phyloP scores from a whole-genome alignment of 2,797 vertebrate species.

The Mastacembelus armatus region DNA sequence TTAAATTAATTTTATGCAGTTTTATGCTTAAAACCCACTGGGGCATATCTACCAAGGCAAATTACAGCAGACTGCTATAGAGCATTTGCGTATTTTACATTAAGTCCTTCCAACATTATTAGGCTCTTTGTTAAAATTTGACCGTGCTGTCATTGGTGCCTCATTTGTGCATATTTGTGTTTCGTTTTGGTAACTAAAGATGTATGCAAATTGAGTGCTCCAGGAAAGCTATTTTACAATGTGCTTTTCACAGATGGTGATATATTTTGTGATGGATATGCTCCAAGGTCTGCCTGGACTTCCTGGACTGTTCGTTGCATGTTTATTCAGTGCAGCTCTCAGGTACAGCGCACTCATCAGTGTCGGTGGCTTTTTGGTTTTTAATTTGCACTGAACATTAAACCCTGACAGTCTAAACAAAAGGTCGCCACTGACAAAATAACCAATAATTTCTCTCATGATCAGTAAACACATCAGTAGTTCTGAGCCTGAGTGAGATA shows the following conservation, averaged over 20 bases:
- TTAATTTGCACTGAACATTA: too few relatives aligned
- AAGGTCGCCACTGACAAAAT: neutral
- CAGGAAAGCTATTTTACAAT: neutral
- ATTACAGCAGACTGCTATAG: neutral
- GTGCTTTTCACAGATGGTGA: constrained; percentile 83
- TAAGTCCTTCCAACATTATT: neutral
- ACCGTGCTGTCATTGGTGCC: accelerated
- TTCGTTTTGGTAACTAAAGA: accelerated
- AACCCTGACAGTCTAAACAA: neutral
- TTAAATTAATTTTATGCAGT: neutral
- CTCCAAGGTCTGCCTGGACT: constrained; percentile 87
- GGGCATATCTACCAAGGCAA: neutral
- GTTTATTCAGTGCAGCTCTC: constrained; percentile 93
- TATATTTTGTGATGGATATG: constrained; percentile 93
- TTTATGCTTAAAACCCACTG: neutral
- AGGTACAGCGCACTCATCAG: constrained; percentile 84
- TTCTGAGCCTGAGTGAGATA: neutral
- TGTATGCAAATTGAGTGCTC: constrained; percentile 6
- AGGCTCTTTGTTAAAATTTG: neutral
- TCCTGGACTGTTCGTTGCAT: constrained; percentile 91
- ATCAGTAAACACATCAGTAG: neutral
- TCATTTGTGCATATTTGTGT: neutral
- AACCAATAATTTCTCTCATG: neutral
- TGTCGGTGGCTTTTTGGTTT: neutral
- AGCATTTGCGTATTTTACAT: constrained; percentile 28